Conservation (phyloP, 2,113 vertebrate species). For the Fregata magnificens region DNA sequence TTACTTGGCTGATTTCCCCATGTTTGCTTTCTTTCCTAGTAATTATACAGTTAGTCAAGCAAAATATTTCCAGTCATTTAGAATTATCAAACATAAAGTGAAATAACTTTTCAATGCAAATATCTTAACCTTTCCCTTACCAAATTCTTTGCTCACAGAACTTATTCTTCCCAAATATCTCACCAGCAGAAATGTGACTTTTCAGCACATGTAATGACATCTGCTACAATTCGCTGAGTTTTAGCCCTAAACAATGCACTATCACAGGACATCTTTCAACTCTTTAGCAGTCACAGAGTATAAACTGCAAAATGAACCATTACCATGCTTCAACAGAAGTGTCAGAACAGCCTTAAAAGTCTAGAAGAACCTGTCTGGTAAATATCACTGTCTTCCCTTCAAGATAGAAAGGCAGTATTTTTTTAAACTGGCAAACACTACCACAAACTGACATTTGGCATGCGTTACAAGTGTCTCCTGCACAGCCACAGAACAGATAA, state of each 20-base stretch:
- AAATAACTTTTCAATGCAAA: not conserved
- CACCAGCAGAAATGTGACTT: not conserved
- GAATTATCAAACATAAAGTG: not conserved
- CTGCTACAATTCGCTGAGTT: not conserved
- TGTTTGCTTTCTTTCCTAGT: not conserved
- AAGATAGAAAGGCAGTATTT: not conserved
- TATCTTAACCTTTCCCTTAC: not conserved
- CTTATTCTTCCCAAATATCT: not conserved
- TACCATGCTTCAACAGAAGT: not conserved
- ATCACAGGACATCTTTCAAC: not conserved
- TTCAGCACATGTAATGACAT: not conserved
- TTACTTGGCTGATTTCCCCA: not conserved
- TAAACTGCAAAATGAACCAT: not conserved
- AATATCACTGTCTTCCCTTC: not conserved
- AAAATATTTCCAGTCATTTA: not conserved
- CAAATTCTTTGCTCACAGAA: not conserved
- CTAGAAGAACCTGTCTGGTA: not conserved
- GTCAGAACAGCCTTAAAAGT: not conserved
- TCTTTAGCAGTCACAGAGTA: not conserved
- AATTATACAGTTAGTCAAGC: not conserved
- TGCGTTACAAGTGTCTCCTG: not conserved
- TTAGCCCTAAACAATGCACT: not conserved
- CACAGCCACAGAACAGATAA: not conserved
- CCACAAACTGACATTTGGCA: not conserved
- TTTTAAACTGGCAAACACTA: not conserved